Evolutionary conservation across 2,888 invertebrate genomes (phyloP), one percentile per base, ranked within the genome.

Genomic region (Galerucella nymphaeae): DNA sequence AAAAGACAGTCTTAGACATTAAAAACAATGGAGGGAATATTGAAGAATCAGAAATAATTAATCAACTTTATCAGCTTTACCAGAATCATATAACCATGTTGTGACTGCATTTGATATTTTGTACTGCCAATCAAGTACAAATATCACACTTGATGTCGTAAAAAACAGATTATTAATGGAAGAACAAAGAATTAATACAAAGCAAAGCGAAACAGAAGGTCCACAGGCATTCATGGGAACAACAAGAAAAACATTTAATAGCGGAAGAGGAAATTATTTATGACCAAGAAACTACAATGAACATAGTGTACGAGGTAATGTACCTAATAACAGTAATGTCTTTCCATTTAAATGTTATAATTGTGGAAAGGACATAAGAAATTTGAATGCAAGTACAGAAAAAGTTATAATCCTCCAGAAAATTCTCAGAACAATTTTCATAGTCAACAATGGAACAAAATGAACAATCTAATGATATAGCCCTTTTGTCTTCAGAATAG

Each of bases 341-440:
- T 72, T 74, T 67, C 70, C 67, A 55, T 73, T 70, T 66, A 72
- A 68, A 66, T 73, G 77, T 45, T 61, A 74, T 58, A 18, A 30
- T 18, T 77, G 77, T 76, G 74, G 74, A 18, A 50, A n/a, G 77
- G 77, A 10, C 71, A 77, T 45, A 75, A 70, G 50, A 72, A 63
- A 42, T 66, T n/a, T 18, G 53, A 75, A 18, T 77, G 74, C 48
- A 61, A 57, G 20, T 70, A 69, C 45, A 62, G 41, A 65, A 61
- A 66, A 20, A 53, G 18, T 14, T n/a, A 41, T 16, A 66, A 55
- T 41, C 10, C 55, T 55, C 1, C 18, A 18, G 18, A 6, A 55
- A 18, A 41, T 38, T 30, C 18, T 38, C 66, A 23, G 2, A 57
- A 41, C 42, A 67, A 67, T 20, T 41, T 41, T 38, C 66, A 41